phyloP scores from a whole-genome alignment of 2,888 invertebrate genomes.

The Phortica okadai region DNA sequence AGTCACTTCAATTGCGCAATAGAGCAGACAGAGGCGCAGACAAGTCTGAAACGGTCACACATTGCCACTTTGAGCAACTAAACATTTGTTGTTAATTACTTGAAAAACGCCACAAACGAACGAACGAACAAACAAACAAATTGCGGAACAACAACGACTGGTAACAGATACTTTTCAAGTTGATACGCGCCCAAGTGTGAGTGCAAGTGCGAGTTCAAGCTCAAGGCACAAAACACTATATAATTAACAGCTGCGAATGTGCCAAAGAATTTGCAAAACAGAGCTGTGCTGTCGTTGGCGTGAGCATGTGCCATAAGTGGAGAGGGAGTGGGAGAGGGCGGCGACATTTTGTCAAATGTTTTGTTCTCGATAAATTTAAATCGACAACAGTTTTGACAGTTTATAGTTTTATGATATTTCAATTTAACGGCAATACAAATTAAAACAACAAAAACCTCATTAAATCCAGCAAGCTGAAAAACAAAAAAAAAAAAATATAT shows the following conservation, averaged over 20 bases:
- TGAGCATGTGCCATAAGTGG: background rate
- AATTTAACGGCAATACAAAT: background rate
- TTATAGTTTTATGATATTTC: background rate
- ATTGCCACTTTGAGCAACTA: background rate
- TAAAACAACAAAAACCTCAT: background rate
- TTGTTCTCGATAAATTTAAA: background rate
- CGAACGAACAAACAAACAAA: constrained; percentile 18
- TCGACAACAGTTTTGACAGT: background rate
- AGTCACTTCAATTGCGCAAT: constrained; percentile 9
- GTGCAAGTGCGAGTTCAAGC: constrained; percentile 50
- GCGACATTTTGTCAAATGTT: background rate
- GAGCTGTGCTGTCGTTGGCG: background rate
- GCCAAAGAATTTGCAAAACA: background rate
- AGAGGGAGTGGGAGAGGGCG: no score
- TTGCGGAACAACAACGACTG: constrained; percentile 8
- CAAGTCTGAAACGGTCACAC: constrained; percentile 7
- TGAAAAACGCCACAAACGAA: constrained; percentile 2
- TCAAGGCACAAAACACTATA: constrained; percentile 40
- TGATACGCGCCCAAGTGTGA: constrained; percentile 13
- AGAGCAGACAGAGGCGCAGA: background rate
- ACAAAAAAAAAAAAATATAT: background rate
- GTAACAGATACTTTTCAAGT: background rate
- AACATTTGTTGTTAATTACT: constrained; percentile 13
- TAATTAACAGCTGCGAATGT: background rate
- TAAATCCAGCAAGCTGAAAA: background rate